Evolutionary conservation across 1,140 invertebrate species (phyloP), one percentile per base, ranked within the genome.

Genomic region (Cataglyphis hispanica): DNA sequence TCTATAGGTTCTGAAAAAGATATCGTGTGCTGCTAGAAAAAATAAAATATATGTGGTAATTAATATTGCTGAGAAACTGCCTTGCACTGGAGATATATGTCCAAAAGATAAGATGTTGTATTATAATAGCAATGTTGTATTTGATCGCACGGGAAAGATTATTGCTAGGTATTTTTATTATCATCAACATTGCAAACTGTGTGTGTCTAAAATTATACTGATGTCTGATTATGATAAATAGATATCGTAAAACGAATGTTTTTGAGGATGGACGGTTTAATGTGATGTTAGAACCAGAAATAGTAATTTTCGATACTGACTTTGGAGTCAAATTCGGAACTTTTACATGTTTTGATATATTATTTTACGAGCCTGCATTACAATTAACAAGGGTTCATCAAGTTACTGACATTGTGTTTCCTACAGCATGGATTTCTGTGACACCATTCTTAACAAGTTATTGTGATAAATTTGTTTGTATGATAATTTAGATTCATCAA

Each of bases 291-390:
- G 86, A 92, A 84, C 92, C 96, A 10, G 95, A 96, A 86, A 46
- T 95, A 0, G 93, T 95, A 0, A 96, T 93, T 5, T 98, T 98
- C 85, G 93, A 94, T 6, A 98, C 98, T 0, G 97, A 98, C 92
- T 98, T 98, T 90, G 97, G 97, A 5, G 97, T 98, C 0, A 97
- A 95, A 19, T 98, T 99, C 92, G 98, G 98, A 1, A 94, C 97
- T 1, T 95, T 98, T 31, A 97, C 96, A 74, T 97, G 97, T 86
- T 97, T 97, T 87, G 98, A 98, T 92, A 95, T 98, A 27, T 86
- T 98, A 1, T 97, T 97, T 90, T 89, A 96, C 61, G 91, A 95
- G 4, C 98, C 98, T 0, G 94, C 96, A 0, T 89, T 96, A 7
- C 91, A 94, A 37, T 91, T 97, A 1, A 95, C 97, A 0, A 87